Evolutionary conservation across 1,140 invertebrate species (phyloP), one percentile per base, ranked within the genome.

Genomic region (Drosophila sechellia): DNA sequence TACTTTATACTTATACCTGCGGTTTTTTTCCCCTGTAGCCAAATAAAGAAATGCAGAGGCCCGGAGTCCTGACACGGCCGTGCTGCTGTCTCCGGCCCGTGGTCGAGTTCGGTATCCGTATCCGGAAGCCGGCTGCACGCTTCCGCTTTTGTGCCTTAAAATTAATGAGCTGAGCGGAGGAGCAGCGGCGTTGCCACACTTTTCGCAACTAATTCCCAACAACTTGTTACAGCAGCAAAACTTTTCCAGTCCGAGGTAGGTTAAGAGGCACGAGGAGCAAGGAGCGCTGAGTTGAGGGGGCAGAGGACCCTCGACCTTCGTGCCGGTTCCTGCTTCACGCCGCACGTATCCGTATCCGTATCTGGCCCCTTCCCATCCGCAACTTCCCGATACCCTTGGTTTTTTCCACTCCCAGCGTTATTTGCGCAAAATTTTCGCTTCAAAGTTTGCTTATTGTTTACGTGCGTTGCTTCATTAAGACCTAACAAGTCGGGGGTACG

Each of bases 371-470:
- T 25, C 25, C 40, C 45, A 50, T 13, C 48, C 25, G 25, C n/a
- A 34, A 49, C 48, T 27, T n/a, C 2, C n/a, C 2, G 25, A 15
- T 3, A 34, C 48, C 48, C 48, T 15, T n/a, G 48, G 17, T 34
- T 49, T 37, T 64, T 66, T 42, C 49, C 10, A 13, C 50, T 10
- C 17, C n/a, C 79, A 84, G 73, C 71, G 81, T 84, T 87, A 87
- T 87, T 87, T 84, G 84, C 84, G 79, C 83, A 89, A 87, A 87
- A 87, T 87, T 84, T 87, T 87, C 84, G 84, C 83, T 89, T 79
- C 83, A 87, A 87, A 87, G 83, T 87, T 87, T 87, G 83, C 83
- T 87, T 87, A 87, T 87, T 87, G 83, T 87, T 87, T 87, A 87
- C 83, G 83, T 87, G 83, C 83, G 83, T 89, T 87, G 83, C 83